A percentile compares a stretch with the other conserved stretches of the same genome.
These are phyloP conservation scores for Caenorhabditis plicata DNA, from an alignment of 2,888 invertebrate species.

Conservation along the genomic window DNA sequence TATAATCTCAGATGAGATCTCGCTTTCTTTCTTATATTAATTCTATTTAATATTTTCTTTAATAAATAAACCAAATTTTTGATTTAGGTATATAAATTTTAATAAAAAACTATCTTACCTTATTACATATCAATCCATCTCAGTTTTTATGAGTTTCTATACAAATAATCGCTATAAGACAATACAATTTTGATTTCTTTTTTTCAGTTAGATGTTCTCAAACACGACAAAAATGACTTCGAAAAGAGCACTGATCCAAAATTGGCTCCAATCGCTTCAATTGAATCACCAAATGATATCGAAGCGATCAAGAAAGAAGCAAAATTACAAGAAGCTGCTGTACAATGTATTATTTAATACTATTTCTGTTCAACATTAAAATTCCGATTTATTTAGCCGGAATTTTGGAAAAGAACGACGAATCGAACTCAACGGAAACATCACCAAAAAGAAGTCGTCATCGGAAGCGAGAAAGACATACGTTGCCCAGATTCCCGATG, in stretches of 20 bases:
- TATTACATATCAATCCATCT: no score
- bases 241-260: constrained; percentile 9
- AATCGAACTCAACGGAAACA: constrained; percentile 7
- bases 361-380: not conserved
- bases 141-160: no score
- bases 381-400: constrained; percentile 24
- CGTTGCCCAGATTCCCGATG: constrained; percentile 59
- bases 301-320: constrained; percentile 20
- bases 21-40: no score
- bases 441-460: constrained; percentile 21
- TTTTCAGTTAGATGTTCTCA: constrained; percentile 39
- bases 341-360: no score
- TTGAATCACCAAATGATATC: constrained; percentile 18
- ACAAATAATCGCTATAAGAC: no score
- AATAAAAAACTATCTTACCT: no score
- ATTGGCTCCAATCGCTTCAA: constrained; percentile 28
- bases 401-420: constrained; percentile 42
- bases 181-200: no score
- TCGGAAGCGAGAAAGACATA: constrained; percentile 39
- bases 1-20: no score
- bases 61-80: no score
- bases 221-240: constrained; percentile 34
- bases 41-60: no score
- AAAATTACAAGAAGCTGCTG: constrained; percentile 39
- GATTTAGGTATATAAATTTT: no score